Evolutionary conservation across 2,888 invertebrate species (phyloP).

Genomic region (Campopleginae sp.): DNA sequence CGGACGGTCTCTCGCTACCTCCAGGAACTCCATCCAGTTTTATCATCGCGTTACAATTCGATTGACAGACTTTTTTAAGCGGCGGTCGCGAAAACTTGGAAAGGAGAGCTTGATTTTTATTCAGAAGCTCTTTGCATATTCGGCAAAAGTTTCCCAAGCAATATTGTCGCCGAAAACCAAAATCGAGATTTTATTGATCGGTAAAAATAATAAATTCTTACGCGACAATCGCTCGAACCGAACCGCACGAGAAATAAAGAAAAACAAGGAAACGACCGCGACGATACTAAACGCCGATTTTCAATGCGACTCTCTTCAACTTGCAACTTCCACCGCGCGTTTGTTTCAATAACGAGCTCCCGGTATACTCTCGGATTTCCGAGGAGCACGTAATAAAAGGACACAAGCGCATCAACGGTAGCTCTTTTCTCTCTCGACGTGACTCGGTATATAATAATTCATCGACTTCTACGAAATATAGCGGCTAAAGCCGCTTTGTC

Average conservation of each 20-base stretch:
- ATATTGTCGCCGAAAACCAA: not conserved
- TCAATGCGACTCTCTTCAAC: not conserved
- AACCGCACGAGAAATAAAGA: not conserved
- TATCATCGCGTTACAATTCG: not conserved
- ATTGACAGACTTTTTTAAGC: not conserved
- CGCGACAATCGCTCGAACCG: not conserved
- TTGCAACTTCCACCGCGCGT: constrained; percentile 33
- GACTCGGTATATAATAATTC: constrained; percentile 59
- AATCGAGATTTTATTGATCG: not conserved
- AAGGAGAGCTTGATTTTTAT: not conserved
- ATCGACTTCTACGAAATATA: constrained; percentile 59
- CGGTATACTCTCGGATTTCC: constrained; percentile 53
- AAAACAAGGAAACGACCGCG: constrained; percentile 4
- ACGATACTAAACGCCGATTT: not conserved
- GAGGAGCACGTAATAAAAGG: constrained; percentile 43
- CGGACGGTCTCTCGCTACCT: not conserved
- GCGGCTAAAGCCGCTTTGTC: constrained; percentile 51
- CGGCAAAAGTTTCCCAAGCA: not conserved
- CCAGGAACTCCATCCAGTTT: not conserved
- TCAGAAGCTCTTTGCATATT: not conserved
- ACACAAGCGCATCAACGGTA: constrained; percentile 18
- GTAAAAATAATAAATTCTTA: not conserved
- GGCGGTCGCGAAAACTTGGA: too few species aligned
- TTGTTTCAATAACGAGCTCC: constrained; percentile 61
- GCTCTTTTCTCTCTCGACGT: constrained; percentile 18